phyloP scores from a whole-genome alignment of 1,140 invertebrate species.

The fruit fly (Drosophila melanogaster) region DNA sequence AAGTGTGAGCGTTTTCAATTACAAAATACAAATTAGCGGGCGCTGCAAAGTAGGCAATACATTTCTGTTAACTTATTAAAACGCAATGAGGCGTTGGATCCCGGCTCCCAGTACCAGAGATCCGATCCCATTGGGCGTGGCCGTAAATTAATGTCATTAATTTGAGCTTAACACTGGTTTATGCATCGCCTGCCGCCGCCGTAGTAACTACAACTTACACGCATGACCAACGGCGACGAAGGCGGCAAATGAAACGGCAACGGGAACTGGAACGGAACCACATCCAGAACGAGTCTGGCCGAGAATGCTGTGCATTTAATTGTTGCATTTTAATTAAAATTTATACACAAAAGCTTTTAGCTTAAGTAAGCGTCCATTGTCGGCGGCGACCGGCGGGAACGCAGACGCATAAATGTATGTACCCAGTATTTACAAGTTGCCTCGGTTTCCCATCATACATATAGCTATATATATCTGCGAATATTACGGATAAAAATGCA shows the following conservation, averaged over 20 bases:
- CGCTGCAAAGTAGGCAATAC: conserved; percentile 62
- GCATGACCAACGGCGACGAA: conserved; percentile 43
- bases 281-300: conserved; percentile 16
- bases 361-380: conserved; percentile 73
- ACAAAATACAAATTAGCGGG: conserved; percentile 78
- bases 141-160: conserved; percentile 80
- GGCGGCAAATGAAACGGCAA: conserved; percentile 21
- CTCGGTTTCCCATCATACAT: background rate
- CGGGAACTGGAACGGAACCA: background rate
- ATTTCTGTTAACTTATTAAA: conserved; percentile 80
- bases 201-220: conserved; percentile 65
- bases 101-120: background rate
- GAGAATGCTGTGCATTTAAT: conserved; percentile 57
- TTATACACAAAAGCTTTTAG: conserved; percentile 82
- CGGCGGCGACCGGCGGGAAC: conserved; percentile 12
- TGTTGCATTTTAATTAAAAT: conserved; percentile 72
- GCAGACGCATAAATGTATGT: conserved; percentile 35
- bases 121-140: conserved; percentile 12
- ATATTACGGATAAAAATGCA: conserved; percentile 46
- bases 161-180: conserved; percentile 79
- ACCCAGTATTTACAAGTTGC: conserved; percentile 7
- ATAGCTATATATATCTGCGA: conserved; percentile 8
- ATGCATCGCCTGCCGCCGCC: conserved; percentile 62
- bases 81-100: conserved; percentile 38
- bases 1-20: conserved; percentile 68